Base-by-base conservation (phyloP, 2,113 vertebrate genomes). In the Leptobrachium ailaonicum region DNA sequence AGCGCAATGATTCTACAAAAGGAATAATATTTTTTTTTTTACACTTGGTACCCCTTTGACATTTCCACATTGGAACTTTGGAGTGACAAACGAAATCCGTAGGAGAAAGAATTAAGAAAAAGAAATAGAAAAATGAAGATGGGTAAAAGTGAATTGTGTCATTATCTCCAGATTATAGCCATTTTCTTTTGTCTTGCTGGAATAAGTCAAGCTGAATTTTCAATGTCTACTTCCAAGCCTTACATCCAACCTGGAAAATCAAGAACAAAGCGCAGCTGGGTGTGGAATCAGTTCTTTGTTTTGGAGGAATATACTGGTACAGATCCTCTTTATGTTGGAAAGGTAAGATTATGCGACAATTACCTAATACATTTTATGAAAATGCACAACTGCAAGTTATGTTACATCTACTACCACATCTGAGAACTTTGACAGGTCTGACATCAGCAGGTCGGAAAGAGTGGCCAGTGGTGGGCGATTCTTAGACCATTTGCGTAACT, bases 211-310 rank as follows among this genome's bases (percentile, higher is more conserved):
- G 90, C 92, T 82, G 92, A 95, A 84, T 85, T 89, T 76, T 92
- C 92, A 14, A 87, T 87, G 87, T 92, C 95, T 75, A 88, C 77
- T 77, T 92, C 92, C 83, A 93, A 94, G 70, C 87, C 89, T 50
- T 92, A 91, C 84, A 86, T 94, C 82, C 90, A 88, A 60, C 87
- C 94, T 70, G 91, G 90, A 88, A 92, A 92, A 79, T 85, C 88
- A 0, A 93, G 97, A 86, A 94, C 94, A 80, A 98, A 94, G 83
- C 96, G 97, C 87, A 98, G 96, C 93, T 99, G 97, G 97, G 97
- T 99, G 85, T 99, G 97, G 97, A 99, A 99, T 90, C 97, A 99
- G 71, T 99, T 99, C 93, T 99, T 99, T 87, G 97, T 98, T 56
- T 91, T 99, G 90, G 97, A 99, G 88, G 97, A 99, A 88, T 98